These are phyloP conservation scores for Linyphia triangularis DNA, from an alignment of 2,888 invertebrate genomes.

Conservation along the genomic window DNA sequence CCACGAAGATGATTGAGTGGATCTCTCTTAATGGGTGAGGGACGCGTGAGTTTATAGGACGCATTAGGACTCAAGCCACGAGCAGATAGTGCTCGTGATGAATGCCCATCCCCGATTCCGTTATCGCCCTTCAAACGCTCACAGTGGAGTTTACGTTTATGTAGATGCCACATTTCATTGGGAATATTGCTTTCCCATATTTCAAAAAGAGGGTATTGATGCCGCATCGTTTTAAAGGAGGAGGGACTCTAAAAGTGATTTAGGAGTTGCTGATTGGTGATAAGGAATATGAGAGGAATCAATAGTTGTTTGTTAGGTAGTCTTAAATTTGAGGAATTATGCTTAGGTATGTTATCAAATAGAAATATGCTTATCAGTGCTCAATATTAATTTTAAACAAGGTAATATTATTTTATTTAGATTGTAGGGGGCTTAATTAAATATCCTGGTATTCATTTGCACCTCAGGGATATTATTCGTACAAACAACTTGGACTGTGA, in stretches of 20 bases:
- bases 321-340: too few species aligned
- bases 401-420: too few species aligned
- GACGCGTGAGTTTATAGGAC: background rate
- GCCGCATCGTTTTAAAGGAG: background rate
- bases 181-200: background rate
- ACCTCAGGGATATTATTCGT: too few species aligned
- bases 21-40: background rate
- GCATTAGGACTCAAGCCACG: background rate
- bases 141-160: background rate
- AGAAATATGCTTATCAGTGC: too few species aligned
- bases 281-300: background rate
- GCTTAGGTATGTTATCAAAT: too few species aligned
- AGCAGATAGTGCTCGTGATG: background rate
- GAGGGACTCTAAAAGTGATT: background rate
- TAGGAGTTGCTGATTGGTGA: background rate
- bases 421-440: too few species aligned
- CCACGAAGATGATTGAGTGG: background rate
- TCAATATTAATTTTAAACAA: too few species aligned
- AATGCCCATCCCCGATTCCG: background rate
- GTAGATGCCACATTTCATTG: background rate
- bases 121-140: background rate
- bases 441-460: too few species aligned
- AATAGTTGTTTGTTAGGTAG: too few species aligned
- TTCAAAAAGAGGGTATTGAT: background rate
- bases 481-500: too few species aligned